Base-by-base conservation (phyloP, 37 sponge, comb jelly and placozoan genomes). In the Beroe forskalii region DNA sequence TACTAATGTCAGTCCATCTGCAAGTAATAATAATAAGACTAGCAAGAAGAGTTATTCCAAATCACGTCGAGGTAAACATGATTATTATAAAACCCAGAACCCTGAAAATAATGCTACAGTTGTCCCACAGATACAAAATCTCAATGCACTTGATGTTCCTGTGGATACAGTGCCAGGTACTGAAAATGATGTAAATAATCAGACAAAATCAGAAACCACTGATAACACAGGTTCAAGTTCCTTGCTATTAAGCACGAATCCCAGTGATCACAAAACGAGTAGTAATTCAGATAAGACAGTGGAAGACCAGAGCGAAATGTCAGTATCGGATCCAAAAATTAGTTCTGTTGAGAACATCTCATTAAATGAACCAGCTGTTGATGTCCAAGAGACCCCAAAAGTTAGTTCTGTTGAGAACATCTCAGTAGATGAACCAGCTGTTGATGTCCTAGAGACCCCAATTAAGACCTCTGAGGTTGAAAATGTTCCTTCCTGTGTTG, bases 21-120 rank as follows among this genome's bases (percentile, higher is more conserved):
- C 12, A 12, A 69, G 32, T 69, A 35, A 20, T 30, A 63, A 20
- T 30, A 63, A 63, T 63, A 30, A 14, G 12, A 19, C 27, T 36
- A 33, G 38, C 38, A 69, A 69, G 39, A 69, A 69, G 32, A 36
- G 38, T 37, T 69, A 69, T 69, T 35, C 72, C 36, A 69, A 69
- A 37, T 32, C 35, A 32, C 27, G 72, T 14, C 28, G 72, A 69
- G 32, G 72, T 37, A 69, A 69, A 32, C 72, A 69, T 36, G 72
- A 69, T 33, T 14, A 69, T 33, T 69, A 69, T 33, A 69, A 69
- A 69, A 6, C 35, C 1, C 35, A 32, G 32, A 69, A 1, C 72
- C 12, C 72, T 36, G 72, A 69, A 27, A 33, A 14, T 33, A 19
- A 69, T 35, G 9, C 72, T 9, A 33, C 9, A 63, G 25, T 32